These are phyloP conservation scores for Lycocerus yunnanus DNA, from an alignment of 2,888 invertebrate species.

Conservation along the genomic window DNA sequence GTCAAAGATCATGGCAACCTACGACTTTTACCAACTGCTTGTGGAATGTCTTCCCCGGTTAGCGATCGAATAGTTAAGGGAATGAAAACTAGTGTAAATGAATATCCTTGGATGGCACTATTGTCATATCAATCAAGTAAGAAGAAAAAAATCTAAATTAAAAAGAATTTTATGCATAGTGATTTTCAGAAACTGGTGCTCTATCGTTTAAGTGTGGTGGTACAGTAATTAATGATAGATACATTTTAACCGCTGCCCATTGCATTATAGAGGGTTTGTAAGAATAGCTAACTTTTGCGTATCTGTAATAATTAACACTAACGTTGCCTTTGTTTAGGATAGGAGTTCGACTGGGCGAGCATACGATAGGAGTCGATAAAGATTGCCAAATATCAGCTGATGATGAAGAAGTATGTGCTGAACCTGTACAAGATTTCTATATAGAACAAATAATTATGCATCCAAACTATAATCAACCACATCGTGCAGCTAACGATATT, in stretches of 20 bases:
- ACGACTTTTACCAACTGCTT: not conserved
- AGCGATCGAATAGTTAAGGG: not conserved
- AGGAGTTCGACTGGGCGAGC: not conserved
- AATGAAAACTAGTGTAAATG: slow-evolving; percentile 52
- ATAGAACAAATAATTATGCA: not conserved
- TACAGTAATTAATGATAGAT: slow-evolving; percentile 56
- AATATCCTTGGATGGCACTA: slow-evolving; percentile 80
- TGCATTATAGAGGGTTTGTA: slow-evolving; percentile 53
- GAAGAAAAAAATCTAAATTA: not conserved
- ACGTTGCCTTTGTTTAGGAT: not conserved
- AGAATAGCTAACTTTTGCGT: not conserved
- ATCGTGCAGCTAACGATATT: not conserved
- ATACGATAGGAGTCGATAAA: not conserved
- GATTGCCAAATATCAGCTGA: not conserved
- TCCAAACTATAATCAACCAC: not conserved
- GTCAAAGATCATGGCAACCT: not conserved
- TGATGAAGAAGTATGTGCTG: not conserved
- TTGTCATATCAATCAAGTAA: slow-evolving; percentile 60
- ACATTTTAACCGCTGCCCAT: slow-evolving; percentile 63
- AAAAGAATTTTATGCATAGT: slow-evolving; percentile 39
- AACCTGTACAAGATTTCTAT: not conserved
- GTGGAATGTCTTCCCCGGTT: not conserved
- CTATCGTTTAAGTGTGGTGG: slow-evolving; percentile 57
- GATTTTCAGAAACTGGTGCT: slow-evolving; percentile 42
- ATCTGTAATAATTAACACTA: not conserved